These are phyloP conservation scores for Dexiosoma caninum DNA, from an alignment of 2,888 invertebrate species.

Conservation along the genomic window DNA sequence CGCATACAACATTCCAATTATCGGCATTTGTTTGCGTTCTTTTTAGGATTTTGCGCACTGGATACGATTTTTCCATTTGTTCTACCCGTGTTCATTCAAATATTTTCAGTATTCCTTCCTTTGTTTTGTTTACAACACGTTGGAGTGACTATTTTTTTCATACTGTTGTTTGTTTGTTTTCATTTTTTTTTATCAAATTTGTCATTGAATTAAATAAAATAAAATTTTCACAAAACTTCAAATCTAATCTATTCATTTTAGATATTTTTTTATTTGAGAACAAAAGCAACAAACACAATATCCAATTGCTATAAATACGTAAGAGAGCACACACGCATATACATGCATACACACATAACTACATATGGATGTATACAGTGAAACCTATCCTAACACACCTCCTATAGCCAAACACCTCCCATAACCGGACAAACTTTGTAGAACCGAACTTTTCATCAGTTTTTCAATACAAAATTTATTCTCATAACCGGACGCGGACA, in stretches of 20 bases:
- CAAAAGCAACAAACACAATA: neutral
- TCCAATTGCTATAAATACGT: conserved; percentile 10
- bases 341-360: neutral
- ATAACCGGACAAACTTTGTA: too few relatives aligned
- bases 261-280: conserved; percentile 17
- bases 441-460: too few relatives aligned
- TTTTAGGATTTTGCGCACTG: conserved; percentile 47
- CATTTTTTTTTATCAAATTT: conserved; percentile 44
- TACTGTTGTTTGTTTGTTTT: conserved; percentile 8
- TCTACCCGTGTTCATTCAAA: conserved; percentile 6
- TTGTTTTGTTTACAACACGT: conserved; percentile 51
- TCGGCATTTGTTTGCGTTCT: conserved; percentile 25
- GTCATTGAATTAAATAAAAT: conserved; percentile 45
- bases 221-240: conserved; percentile 27
- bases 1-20: conserved; percentile 28
- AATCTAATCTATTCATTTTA: conserved; percentile 5
- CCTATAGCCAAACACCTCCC: too few relatives aligned
- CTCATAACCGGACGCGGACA: too few relatives aligned
- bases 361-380: neutral
- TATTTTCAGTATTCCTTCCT: conserved; percentile 10
- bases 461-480: too few relatives aligned
- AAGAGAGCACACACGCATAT: neutral
- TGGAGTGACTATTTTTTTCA: conserved; percentile 14
- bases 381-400: too few relatives aligned
- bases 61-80: neutral